Evolutionary conservation across 2,113 vertebrate genomes (phyloP).

Genomic region (Lota lota): DNA sequence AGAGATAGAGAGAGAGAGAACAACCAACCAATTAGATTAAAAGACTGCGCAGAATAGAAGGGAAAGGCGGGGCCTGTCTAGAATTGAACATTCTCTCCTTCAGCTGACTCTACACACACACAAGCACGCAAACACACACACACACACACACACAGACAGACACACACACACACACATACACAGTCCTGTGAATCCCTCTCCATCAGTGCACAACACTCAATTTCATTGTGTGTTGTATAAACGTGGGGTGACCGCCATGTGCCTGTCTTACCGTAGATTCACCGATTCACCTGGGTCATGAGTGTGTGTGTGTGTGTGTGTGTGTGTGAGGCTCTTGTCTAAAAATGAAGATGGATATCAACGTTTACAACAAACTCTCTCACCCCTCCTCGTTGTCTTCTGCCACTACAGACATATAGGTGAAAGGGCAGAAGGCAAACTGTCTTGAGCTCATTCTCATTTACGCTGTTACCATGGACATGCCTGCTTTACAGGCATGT

Average conservation of each 20-base stretch:
- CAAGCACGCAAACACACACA: neutral
- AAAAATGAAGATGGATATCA: too few species aligned
- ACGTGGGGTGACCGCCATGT: neutral
- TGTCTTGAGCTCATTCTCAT: too few species aligned
- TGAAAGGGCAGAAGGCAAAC: too few species aligned
- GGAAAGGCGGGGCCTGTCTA: neutral
- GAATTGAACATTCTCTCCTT: neutral
- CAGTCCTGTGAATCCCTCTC: neutral
- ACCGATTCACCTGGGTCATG: slow-evolving; percentile 5
- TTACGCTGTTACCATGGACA: too few species aligned
- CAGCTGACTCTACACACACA: neutral
- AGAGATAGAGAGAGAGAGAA: slow-evolving; percentile 16
- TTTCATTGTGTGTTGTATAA: slow-evolving; percentile 14
- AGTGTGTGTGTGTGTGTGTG: neutral
- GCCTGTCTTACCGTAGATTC: slow-evolving; percentile 1
- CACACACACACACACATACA: neutral
- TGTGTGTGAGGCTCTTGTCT: too few species aligned
- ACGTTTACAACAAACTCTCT: too few species aligned
- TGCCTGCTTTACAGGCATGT: too few species aligned
- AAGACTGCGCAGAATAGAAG: slow-evolving; percentile 18
- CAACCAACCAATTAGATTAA: slow-evolving; percentile 54
- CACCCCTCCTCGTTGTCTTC: too few species aligned
- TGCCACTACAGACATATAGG: too few species aligned
- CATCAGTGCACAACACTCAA: neutral
- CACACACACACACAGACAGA: neutral